phyloP scores from a whole-genome alignment of 2,113 vertebrate genomes.

The Nibea albiflora region DNA sequence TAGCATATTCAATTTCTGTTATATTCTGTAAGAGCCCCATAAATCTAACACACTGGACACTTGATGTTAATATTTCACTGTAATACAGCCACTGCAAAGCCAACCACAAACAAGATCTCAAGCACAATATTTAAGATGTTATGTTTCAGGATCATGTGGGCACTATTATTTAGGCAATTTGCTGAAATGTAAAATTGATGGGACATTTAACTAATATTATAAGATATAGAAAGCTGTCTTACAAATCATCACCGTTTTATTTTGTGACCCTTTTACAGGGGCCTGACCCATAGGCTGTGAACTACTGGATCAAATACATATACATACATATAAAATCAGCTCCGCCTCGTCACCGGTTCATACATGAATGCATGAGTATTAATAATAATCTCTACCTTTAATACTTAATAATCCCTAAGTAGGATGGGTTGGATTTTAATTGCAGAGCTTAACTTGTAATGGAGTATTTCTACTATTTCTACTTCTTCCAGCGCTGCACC shows the following conservation, averaged over 20 bases:
- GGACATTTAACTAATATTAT: too few relatives aligned
- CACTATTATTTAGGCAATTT: background rate
- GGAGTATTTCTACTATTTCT: background rate
- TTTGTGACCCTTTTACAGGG: too few relatives aligned
- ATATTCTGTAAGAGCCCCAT: too few relatives aligned
- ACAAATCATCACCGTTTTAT: too few relatives aligned
- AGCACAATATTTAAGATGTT: background rate
- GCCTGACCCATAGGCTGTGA: too few relatives aligned
- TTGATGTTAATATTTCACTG: background rate
- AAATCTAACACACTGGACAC: too few relatives aligned
- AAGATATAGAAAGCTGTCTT: too few relatives aligned
- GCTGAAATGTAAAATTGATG: background rate
- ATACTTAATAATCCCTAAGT: background rate
- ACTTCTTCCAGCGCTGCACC: background rate
- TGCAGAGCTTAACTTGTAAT: background rate
- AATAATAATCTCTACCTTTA: background rate
- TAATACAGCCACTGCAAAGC: background rate
- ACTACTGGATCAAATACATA: too few relatives aligned
- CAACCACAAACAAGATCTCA: background rate
- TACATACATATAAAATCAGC: background rate
- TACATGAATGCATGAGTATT: background rate
- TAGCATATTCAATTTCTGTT: too few relatives aligned
- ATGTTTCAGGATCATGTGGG: background rate
- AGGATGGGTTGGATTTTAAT: background rate
- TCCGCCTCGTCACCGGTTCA: background rate